A percentile compares a stretch with the other conserved stretches of the same genome.
Evolutionary conservation across 2,797 vertebrate species (phyloP).

Genomic region (Sebastes trivittatus): DNA sequence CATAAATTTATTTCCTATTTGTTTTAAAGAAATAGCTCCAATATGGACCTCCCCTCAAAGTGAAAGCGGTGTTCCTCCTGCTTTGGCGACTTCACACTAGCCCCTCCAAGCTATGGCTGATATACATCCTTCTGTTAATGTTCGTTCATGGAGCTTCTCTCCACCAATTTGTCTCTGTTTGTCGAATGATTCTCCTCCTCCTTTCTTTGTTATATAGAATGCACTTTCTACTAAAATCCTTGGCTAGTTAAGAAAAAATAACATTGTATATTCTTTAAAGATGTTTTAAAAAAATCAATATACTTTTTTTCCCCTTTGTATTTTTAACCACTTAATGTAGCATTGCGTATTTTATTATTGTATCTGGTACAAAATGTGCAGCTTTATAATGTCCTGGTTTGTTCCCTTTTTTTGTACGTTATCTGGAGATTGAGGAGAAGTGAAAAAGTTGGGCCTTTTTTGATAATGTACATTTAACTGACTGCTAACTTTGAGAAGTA

Average conservation of each 20-base stretch:
- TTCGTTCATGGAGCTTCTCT: conserved; percentile 8
- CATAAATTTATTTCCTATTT: conserved; percentile 7
- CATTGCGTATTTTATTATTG: conserved; percentile 88
- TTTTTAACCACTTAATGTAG: conserved; percentile 91
- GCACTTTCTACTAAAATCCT: conserved; percentile 91
- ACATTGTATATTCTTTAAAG: conserved; percentile 86
- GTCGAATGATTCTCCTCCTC: conserved; percentile 79
- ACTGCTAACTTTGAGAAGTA: conserved; percentile 88
- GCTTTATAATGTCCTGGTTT: conserved; percentile 81
- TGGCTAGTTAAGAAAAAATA: conserved; percentile 85
- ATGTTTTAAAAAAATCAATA: conserved; percentile 84
- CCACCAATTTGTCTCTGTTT: conserved; percentile 34
- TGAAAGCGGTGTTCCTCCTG: conserved; percentile 34
- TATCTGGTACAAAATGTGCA: conserved; percentile 89
- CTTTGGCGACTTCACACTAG: conserved; percentile 59
- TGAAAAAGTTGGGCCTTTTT: conserved; percentile 86
- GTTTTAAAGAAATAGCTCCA: conserved; percentile 7
- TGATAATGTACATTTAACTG: conserved; percentile 90
- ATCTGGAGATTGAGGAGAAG: conserved; percentile 73
- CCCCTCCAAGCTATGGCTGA: conserved; percentile 53
- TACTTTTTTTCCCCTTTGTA: conserved; percentile 82
- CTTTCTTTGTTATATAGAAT: conserved; percentile 87
- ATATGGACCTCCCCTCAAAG: conserved; percentile 15
- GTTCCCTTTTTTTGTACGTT: conserved; percentile 74
- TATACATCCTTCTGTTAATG: conserved; percentile 28